phyloP scores from a whole-genome alignment of 1,140 invertebrate genomes.

The Apis cerana region DNA sequence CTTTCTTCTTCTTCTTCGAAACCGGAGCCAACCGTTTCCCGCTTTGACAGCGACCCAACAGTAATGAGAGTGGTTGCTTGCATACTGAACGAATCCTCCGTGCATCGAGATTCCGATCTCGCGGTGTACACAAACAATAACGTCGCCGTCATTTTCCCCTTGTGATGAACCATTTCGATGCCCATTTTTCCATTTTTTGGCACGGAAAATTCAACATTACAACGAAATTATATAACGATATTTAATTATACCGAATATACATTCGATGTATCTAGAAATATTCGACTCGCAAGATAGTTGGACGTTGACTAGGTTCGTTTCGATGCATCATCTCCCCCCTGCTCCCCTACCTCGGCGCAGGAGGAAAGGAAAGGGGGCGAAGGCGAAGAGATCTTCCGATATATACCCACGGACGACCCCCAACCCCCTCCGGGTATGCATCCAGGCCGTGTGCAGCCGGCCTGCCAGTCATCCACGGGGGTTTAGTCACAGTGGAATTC shows the following conservation, averaged over 20 bases:
- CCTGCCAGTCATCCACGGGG: slow-evolving; percentile 73
- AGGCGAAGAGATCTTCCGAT: slow-evolving; percentile 64
- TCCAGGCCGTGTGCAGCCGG: slow-evolving; percentile 62
- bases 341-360: slow-evolving; percentile 16
- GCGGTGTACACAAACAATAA: slow-evolving; percentile 56
- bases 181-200: too few relatives aligned
- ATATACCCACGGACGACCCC: slow-evolving; percentile 70
- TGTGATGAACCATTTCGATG: too few relatives aligned
- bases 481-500: slow-evolving; percentile 77
- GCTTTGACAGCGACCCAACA: slow-evolving; percentile 49
- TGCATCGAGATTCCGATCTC: slow-evolving; percentile 58
- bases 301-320: not conserved
- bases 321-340: slow-evolving; percentile 67
- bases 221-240: too few relatives aligned
- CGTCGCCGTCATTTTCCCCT: slow-evolving; percentile 47
- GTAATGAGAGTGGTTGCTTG: slow-evolving; percentile 57
- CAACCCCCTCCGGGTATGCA: slow-evolving; percentile 59
- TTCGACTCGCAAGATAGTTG: too few relatives aligned
- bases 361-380: not conserved
- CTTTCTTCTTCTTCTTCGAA: not conserved
- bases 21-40: not conserved
- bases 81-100: slow-evolving; percentile 48
- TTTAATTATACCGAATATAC: too few relatives aligned
- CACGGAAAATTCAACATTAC: too few relatives aligned
- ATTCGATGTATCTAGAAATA: too few relatives aligned